Conservation (phyloP, 2,797 vertebrate genomes). For the Apodemus agrarius region DNA sequence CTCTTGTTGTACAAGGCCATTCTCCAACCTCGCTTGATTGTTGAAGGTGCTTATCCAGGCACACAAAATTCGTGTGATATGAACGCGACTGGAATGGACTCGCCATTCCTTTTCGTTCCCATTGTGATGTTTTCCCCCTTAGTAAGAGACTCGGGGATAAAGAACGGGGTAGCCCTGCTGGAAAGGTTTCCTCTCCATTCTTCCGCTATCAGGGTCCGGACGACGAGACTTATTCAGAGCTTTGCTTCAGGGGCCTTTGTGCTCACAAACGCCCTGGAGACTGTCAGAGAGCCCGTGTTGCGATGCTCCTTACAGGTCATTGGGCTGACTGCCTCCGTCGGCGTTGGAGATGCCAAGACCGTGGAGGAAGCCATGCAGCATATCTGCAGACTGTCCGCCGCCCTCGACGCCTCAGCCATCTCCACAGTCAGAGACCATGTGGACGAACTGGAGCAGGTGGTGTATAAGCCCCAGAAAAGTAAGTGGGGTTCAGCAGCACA, state of each 20-base stretch:
- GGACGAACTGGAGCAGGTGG: constrained; percentile 84
- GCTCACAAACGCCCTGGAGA: not conserved
- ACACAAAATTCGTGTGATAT: no score
- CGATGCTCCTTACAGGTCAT: constrained; percentile 84
- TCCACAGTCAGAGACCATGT: constrained; percentile 87
- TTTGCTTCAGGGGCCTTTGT: constrained; percentile 3
- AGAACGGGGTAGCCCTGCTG: not conserved
- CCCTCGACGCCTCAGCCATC: constrained; percentile 86
- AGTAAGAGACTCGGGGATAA: not conserved
- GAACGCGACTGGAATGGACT: not conserved
- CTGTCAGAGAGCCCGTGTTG: not conserved
- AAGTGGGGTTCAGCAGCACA: constrained; percentile 26
- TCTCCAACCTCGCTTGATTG: not conserved
- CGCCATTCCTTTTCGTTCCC: not conserved
- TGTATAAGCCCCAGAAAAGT: constrained; percentile 88
- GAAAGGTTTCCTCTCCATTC: not conserved
- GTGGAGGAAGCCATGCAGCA: constrained; percentile 78
- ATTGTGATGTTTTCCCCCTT: not conserved
- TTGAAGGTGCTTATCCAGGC: not conserved
- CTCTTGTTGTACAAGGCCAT: not conserved
- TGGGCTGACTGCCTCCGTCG: constrained; percentile 90
- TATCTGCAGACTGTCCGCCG: constrained; percentile 88
- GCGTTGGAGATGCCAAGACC: constrained; percentile 87
- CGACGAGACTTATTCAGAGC: not conserved
- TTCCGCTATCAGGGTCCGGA: not conserved